Conservation (phyloP, 2,888 invertebrate species). For the Hirtodrosophila histrioides region DNA sequence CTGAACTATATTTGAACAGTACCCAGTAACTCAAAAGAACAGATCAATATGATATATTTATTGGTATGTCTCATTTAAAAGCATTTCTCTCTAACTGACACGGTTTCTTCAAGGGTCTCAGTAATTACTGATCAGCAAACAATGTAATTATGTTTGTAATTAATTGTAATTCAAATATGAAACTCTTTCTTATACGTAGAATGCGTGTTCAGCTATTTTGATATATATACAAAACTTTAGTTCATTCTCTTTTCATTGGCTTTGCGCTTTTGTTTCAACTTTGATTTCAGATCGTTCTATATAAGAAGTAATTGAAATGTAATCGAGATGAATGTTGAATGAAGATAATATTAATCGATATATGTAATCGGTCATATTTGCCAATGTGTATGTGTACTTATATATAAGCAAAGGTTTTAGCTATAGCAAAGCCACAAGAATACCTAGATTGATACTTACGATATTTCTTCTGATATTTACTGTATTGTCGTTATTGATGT, state of each 20-base stretch:
- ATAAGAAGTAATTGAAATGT: not conserved
- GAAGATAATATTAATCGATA: conserved; percentile 12
- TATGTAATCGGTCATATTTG: conserved; percentile 39
- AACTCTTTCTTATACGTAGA: conserved; percentile 15
- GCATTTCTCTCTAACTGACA: conserved; percentile 52
- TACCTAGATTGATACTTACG: conserved; percentile 59
- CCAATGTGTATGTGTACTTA: conserved; percentile 50
- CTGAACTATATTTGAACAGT: conserved; percentile 4
- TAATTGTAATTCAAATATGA: not conserved
- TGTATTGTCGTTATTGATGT: conserved; percentile 74
- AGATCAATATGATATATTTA: not conserved
- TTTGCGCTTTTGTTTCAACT: not conserved
- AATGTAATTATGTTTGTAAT: not conserved
- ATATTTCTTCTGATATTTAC: conserved; percentile 69
- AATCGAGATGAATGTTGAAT: conserved; percentile 7
- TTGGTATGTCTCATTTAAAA: conserved; percentile 3
- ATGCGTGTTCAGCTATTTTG: not conserved
- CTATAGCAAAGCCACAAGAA: conserved; percentile 20
- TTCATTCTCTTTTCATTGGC: not conserved
- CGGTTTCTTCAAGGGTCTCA: conserved; percentile 67
- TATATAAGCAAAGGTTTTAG: conserved; percentile 41
- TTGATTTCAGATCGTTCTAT: conserved; percentile 1
- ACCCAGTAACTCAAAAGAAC: conserved; percentile 2
- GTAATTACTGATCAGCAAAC: conserved; percentile 10
- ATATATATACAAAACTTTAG: conserved; percentile 1